Conservation (phyloP, 2,888 invertebrate genomes). For the Achlya flavicornis region DNA sequence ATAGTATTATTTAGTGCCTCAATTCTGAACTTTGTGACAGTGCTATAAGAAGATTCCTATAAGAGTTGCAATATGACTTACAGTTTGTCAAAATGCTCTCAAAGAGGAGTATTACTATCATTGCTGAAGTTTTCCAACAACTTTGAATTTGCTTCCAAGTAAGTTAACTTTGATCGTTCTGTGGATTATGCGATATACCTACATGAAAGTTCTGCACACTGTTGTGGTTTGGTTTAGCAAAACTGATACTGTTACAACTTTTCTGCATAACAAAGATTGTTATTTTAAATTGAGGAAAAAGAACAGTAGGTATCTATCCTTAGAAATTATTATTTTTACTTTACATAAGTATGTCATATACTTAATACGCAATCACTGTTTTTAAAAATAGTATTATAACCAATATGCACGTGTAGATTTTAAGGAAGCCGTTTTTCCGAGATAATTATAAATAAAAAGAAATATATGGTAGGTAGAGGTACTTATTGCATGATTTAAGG, state of each 20-base stretch:
- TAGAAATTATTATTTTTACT: too few relatives aligned
- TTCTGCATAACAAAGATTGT: not conserved
- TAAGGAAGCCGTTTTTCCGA: too few relatives aligned
- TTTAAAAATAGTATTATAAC: too few relatives aligned
- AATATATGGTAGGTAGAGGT: too few relatives aligned
- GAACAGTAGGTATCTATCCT: too few relatives aligned
- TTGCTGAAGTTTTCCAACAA: slow-evolving; percentile 28
- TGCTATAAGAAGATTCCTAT: not conserved
- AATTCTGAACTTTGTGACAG: not conserved
- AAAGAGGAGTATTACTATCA: slow-evolving; percentile 27
- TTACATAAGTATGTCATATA: too few relatives aligned
- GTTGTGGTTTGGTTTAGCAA: slow-evolving; percentile 22
- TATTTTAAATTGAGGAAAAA: too few relatives aligned
- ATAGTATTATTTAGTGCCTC: too few relatives aligned
- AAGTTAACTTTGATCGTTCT: slow-evolving; percentile 43
- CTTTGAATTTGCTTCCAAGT: slow-evolving; percentile 44
- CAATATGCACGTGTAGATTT: too few relatives aligned
- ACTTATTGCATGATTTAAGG: too few relatives aligned
- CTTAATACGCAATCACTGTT: too few relatives aligned
- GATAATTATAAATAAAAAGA: too few relatives aligned
- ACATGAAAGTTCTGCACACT: slow-evolving; percentile 33
- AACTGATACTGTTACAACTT: not conserved
- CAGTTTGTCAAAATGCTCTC: slow-evolving; percentile 31
- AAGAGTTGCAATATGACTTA: slow-evolving; percentile 13
- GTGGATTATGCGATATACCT: slow-evolving; percentile 33